phyloP scores from a whole-genome alignment of 2,113 vertebrate genomes.

The Osmerus mordax region DNA sequence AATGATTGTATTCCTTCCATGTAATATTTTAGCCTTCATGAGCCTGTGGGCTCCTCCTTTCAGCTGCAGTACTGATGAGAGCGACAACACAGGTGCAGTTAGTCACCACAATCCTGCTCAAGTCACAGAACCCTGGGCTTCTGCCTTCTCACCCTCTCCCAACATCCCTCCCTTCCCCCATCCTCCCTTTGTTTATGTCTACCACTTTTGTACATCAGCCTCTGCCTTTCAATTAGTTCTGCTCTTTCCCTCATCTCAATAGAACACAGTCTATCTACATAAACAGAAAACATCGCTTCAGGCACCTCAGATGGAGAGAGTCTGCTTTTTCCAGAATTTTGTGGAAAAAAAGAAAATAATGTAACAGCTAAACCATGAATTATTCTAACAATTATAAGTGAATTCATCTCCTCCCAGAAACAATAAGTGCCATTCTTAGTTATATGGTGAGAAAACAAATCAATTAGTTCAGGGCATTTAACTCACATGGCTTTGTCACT shows the following conservation, averaged over 20 bases:
- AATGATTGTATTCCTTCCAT: no score
- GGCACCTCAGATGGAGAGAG: constrained; percentile 26
- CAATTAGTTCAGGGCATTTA: neutral
- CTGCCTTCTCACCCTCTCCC: neutral
- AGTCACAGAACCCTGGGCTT: neutral
- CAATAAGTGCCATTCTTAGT: neutral
- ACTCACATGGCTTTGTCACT: neutral
- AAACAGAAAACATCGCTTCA: constrained; percentile 48
- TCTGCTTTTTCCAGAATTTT: constrained; percentile 26
- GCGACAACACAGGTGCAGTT: no score
- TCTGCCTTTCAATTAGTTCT: constrained; percentile 28
- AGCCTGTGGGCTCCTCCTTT: no score
- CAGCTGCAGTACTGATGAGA: no score
- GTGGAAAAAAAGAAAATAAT: constrained; percentile 11
- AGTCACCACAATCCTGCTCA: no score
- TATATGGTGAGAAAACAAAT: constrained; percentile 2
- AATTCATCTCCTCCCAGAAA: constrained; percentile 19
- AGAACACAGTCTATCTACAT: constrained; percentile 28
- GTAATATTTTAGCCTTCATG: no score
- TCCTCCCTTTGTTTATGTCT: neutral
- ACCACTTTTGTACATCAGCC: constrained; percentile 23
- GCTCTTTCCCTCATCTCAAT: constrained; percentile 23
- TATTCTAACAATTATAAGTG: constrained; percentile 43
- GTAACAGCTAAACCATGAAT: constrained; percentile 31
- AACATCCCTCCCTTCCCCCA: neutral